Percentiles rank a stretch among this genome's conserved stretches.
phyloP scores from a whole-genome alignment of 2,797 vertebrate species.

The Labeo calbasu region DNA sequence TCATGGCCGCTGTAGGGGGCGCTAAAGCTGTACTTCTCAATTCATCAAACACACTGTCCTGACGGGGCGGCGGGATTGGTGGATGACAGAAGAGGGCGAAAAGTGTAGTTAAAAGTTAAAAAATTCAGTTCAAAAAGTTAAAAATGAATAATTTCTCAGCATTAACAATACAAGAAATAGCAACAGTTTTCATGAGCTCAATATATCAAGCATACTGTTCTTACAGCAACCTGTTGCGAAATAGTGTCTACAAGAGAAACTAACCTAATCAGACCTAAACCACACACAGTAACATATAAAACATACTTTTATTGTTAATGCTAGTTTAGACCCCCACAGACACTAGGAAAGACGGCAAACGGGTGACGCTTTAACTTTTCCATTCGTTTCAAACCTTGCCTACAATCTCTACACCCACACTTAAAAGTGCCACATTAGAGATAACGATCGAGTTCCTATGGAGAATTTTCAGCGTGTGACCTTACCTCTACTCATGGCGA shows the following conservation, averaged over 20 bases:
- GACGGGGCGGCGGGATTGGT: not conserved
- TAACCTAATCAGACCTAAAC: not conserved
- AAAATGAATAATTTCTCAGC: not conserved
- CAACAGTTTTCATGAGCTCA: not conserved
- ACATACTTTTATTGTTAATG: not conserved
- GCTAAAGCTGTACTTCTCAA: slow-evolving; percentile 18
- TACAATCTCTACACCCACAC: slow-evolving; percentile 2
- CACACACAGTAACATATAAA: not conserved
- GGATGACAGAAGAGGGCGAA: not conserved
- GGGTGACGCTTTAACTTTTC: not conserved
- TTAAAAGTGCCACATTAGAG: not conserved
- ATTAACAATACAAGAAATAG: not conserved
- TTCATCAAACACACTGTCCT: slow-evolving; percentile 56
- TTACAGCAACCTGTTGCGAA: slow-evolving; percentile 10
- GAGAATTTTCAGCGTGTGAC: not conserved
- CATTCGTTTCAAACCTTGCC: not conserved
- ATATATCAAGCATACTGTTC: not conserved
- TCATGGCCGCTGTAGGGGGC: slow-evolving; percentile 64
- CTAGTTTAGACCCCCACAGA: not conserved
- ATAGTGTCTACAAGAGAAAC: not conserved
- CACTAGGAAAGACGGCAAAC: not conserved
- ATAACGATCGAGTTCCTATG: not conserved
- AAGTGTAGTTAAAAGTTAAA: not conserved
- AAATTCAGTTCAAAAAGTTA: too few relatives aligned
- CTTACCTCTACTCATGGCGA: slow-evolving; percentile 28